phyloP scores from a whole-genome alignment of 2,888 invertebrate genomes.

The Steromphala cineraria region DNA sequence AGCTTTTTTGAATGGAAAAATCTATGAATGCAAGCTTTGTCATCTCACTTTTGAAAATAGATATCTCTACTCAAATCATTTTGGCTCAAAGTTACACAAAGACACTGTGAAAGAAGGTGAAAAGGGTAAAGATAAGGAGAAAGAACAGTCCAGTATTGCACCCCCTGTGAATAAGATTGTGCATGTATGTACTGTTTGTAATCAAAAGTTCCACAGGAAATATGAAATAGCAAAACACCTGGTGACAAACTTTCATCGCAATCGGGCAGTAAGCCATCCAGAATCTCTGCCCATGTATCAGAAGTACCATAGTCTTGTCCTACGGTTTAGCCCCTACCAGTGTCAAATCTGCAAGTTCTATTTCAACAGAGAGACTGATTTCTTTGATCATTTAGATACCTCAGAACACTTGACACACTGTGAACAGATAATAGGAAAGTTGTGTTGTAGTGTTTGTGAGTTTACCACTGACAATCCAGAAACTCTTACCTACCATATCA shows the following conservation, averaged over 20 bases:
- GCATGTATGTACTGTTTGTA: slow-evolving; percentile 63
- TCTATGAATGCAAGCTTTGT: slow-evolving; percentile 51
- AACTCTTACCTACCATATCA: neutral
- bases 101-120: slow-evolving; percentile 10
- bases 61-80: slow-evolving; percentile 58
- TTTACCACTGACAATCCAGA: slow-evolving; percentile 29
- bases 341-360: slow-evolving; percentile 90
- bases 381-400: slow-evolving; percentile 77
- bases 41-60: slow-evolving; percentile 51
- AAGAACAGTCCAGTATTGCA: slow-evolving; percentile 6
- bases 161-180: neutral
- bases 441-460: slow-evolving; percentile 68
- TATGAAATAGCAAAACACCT: slow-evolving; percentile 76
- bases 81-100: slow-evolving; percentile 28
- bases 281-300: slow-evolving; percentile 81
- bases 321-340: slow-evolving; percentile 89
- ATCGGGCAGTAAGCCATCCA: slow-evolving; percentile 79
- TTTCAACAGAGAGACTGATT: slow-evolving; percentile 82
- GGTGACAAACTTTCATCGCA: slow-evolving; percentile 89
- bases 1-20: slow-evolving; percentile 10
- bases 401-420: slow-evolving; percentile 55
- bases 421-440: slow-evolving; percentile 59
- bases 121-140: slow-evolving; percentile 20
- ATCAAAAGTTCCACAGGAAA: slow-evolving; percentile 64
- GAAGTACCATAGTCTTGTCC: slow-evolving; percentile 86